A percentile compares a stretch with the other conserved stretches of the same genome.
phyloP scores from a whole-genome alignment of 2,797 vertebrate species.

The Lepus oiostolus region DNA sequence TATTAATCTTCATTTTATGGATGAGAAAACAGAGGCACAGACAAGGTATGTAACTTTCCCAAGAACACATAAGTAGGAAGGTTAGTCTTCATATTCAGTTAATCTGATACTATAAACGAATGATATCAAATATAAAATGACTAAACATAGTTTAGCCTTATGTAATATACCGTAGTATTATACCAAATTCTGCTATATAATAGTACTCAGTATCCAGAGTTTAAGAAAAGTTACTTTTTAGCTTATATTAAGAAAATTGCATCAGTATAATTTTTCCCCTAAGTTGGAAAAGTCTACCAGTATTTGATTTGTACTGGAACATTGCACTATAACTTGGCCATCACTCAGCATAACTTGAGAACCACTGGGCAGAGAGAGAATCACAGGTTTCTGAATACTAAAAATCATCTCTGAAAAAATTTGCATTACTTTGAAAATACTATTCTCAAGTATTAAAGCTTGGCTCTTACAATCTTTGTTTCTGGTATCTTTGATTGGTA shows the following conservation, averaged over 20 bases:
- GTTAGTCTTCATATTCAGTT: conserved; percentile 31
- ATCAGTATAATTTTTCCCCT: neutral
- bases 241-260: conserved; percentile 9
- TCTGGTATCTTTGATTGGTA: neutral
- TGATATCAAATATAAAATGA: conserved; percentile 29
- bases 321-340: neutral
- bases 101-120: conserved; percentile 29
- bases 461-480: neutral
- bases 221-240: neutral
- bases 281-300: neutral
- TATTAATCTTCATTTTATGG: conserved; percentile 40
- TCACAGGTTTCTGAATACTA: neutral
- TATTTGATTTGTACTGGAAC: neutral
- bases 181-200: conserved; percentile 40
- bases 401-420: neutral
- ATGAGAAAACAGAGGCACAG: conserved; percentile 1
- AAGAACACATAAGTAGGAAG: neutral
- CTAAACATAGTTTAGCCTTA: neutral
- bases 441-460: neutral
- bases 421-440: conserved; percentile 4
- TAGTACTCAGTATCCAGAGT: neutral
- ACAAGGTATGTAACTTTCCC: conserved; percentile 17
- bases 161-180: neutral
- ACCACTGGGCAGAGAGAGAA: neutral
- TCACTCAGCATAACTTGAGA: neutral